A percentile compares a stretch with the other conserved stretches of the same genome.
These are phyloP conservation scores for Ariolimax columbianus DNA, from an alignment of 2,888 invertebrate species.

Conservation along the genomic window DNA sequence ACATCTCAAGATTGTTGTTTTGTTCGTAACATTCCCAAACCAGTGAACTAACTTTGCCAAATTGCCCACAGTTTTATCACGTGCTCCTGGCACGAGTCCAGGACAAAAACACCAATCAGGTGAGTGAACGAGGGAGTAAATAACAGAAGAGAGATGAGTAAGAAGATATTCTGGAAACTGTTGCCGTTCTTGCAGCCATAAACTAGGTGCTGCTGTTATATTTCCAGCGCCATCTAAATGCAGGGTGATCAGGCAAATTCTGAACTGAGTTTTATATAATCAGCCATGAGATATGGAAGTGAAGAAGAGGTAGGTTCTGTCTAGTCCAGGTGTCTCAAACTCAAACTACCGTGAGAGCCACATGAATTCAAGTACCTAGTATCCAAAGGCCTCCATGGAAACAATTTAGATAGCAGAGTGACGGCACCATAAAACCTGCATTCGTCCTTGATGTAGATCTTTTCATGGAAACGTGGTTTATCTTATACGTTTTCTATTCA, in stretches of 20 bases:
- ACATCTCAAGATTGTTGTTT: not conserved
- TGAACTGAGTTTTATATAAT: not conserved
- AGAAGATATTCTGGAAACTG: not conserved
- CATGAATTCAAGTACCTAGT: too few relatives aligned
- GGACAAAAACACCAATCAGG: not conserved
- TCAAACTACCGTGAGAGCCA: too few relatives aligned
- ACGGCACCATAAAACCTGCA: too few relatives aligned
- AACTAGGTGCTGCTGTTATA: not conserved
- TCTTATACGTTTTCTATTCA: too few relatives aligned
- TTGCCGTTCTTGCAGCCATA: not conserved
- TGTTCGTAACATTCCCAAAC: not conserved
- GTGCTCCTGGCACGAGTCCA: slow-evolving; percentile 17
- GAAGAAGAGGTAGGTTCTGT: too few relatives aligned
- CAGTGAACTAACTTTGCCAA: not conserved
- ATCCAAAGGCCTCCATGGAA: too few relatives aligned
- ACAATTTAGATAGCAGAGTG: too few relatives aligned
- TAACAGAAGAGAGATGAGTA: slow-evolving; percentile 5
- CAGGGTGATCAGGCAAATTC: not conserved
- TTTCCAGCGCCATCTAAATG: not conserved
- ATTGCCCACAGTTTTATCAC: slow-evolving; percentile 1
- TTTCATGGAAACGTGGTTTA: too few relatives aligned
- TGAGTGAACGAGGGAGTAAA: not conserved
- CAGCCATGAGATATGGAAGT: too few relatives aligned
- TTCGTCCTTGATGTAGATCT: too few relatives aligned
- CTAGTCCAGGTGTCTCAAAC: too few relatives aligned